Evolutionary conservation across 1,140 invertebrate species (phyloP).

Genomic region (Apis cerana): DNA sequence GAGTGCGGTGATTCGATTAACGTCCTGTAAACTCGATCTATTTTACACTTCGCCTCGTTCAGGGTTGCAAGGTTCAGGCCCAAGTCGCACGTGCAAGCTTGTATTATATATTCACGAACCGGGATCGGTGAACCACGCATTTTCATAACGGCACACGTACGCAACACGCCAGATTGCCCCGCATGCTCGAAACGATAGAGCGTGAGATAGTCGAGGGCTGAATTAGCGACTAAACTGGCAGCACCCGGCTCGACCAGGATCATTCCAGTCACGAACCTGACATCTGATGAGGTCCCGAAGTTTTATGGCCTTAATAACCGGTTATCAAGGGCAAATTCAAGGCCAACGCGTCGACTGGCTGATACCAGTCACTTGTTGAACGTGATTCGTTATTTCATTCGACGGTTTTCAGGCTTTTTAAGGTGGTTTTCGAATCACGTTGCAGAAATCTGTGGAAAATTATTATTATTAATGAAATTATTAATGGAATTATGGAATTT

Average conservation of each 20-base stretch:
- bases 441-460: too few species aligned
- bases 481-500: too few species aligned
- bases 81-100: conserved; percentile 2
- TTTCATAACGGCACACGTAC: conserved; percentile 47
- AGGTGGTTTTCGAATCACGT: too few species aligned
- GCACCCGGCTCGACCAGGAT: neutral
- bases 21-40: conserved; percentile 52
- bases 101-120: neutral
- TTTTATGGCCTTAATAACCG: conserved; percentile 36
- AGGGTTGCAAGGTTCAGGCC: neutral
- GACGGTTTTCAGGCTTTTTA: neutral
- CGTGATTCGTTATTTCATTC: neutral
- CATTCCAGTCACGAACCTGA: conserved; percentile 48
- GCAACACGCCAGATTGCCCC: neutral
- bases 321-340: neutral
- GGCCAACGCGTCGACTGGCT: neutral
- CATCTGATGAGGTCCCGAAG: conserved; percentile 38
- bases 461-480: too few species aligned
- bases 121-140: conserved; percentile 6
- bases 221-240: conserved; percentile 13
- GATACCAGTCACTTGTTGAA: conserved; percentile 13
- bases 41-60: conserved; percentile 22
- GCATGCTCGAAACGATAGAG: conserved; percentile 25
- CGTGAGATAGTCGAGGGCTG: conserved; percentile 19
- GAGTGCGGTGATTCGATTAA: conserved; percentile 48